A percentile compares a stretch with the other conserved stretches of the same genome.
Evolutionary conservation across 37 sponge, comb jelly and placozoan genomes (phyloP).

Genomic region (Chondrilla cf. caribensis): DNA sequence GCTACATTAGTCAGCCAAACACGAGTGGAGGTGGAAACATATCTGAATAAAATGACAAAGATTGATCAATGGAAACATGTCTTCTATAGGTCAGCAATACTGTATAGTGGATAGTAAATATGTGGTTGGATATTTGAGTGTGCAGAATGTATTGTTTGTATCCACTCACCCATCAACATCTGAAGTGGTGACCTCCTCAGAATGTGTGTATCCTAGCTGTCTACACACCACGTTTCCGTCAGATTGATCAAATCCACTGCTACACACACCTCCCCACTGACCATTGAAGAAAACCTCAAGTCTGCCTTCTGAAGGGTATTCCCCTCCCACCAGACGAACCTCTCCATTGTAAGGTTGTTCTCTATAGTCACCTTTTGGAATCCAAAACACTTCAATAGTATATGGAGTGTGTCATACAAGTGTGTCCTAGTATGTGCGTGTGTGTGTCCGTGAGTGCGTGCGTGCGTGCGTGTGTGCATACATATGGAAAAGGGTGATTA

Average conservation of each 20-base stretch:
- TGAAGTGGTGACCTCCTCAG: neutral
- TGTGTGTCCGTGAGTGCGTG: neutral
- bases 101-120: too few relatives aligned
- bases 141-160: too few relatives aligned
- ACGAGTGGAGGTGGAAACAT: too few relatives aligned
- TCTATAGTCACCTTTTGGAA: neutral
- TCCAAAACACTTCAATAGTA: neutral
- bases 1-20: too few relatives aligned
- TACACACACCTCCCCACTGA: slow-evolving; percentile 3
- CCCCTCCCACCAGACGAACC: slow-evolving; percentile 2
- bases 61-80: too few relatives aligned
- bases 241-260: neutral
- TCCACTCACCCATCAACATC: too few relatives aligned
- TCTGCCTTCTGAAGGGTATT: neutral
- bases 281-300: slow-evolving; percentile 2
- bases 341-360: neutral
- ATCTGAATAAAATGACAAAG: too few relatives aligned
- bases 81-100: too few relatives aligned
- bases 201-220: slow-evolving; percentile 1
- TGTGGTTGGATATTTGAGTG: too few relatives aligned
- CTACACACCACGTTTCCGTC: neutral
- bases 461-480: neutral
- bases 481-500: neutral
- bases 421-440: neutral
- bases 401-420: neutral